Conservation (phyloP, 2,113 vertebrate species). For the Nestor notabilis region DNA sequence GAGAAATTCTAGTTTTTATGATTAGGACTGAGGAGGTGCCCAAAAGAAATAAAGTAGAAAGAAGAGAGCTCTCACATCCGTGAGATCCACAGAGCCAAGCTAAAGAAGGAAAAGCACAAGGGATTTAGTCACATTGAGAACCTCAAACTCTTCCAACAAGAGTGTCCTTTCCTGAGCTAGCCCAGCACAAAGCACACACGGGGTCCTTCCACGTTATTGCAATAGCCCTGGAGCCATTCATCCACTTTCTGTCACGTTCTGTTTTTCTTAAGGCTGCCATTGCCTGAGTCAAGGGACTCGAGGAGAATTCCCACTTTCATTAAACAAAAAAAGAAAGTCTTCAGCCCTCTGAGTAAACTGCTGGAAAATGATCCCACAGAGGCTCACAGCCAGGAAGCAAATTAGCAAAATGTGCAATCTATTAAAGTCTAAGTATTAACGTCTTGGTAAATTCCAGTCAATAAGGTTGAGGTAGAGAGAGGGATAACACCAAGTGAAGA, state of each 20-base stretch:
- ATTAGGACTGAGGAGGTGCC: slow-evolving; percentile 15
- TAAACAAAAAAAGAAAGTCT: slow-evolving; percentile 29
- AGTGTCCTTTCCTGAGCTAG: not conserved
- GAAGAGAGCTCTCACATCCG: not conserved
- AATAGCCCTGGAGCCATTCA: slow-evolving; percentile 18
- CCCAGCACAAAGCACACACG: not conserved
- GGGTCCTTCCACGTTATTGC: not conserved
- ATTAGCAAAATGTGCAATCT: slow-evolving; percentile 52
- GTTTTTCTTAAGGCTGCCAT: slow-evolving; percentile 57
- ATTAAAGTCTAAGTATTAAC: not conserved
- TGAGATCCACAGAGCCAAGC: slow-evolving; percentile 33
- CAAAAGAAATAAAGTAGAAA: slow-evolving; percentile 54
- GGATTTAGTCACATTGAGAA: slow-evolving; percentile 41
- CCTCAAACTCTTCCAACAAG: not conserved
- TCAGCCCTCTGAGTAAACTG: slow-evolving; percentile 43
- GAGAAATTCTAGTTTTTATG: slow-evolving; percentile 53
- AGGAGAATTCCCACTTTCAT: slow-evolving; percentile 58
- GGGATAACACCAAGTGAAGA: not conserved
- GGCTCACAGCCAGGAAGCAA: slow-evolving; percentile 44
- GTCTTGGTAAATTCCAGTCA: not conserved
- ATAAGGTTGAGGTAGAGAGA: not conserved
- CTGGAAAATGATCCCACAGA: slow-evolving; percentile 50
- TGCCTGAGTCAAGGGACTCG: not conserved
- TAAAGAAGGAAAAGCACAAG: slow-evolving; percentile 22
- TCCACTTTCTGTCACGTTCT: slow-evolving; percentile 47